A percentile compares a stretch with the other conserved stretches of the same genome.
phyloP scores from a whole-genome alignment of 2,888 invertebrate species.

The Xylota sylvarum region DNA sequence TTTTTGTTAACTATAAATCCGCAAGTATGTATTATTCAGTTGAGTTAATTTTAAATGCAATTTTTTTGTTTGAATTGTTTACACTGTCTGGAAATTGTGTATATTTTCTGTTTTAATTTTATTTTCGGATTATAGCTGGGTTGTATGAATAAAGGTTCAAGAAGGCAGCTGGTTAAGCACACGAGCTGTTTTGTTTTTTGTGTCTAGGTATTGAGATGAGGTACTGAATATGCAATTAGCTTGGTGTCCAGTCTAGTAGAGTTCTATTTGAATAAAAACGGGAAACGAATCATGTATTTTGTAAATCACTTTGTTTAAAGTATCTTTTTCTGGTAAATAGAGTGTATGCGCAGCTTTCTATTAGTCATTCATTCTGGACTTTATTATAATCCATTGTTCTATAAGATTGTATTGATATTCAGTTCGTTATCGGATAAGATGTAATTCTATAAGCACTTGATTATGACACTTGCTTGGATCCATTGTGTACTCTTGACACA shows the following conservation, averaged over 20 bases:
- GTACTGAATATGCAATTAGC: constrained; percentile 23
- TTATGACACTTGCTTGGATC: too few species aligned
- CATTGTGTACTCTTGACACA: too few species aligned
- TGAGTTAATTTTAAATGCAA: constrained; percentile 17
- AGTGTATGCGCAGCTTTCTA: not conserved
- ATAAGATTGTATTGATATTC: too few species aligned
- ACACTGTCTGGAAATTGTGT: not conserved
- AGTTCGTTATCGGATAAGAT: too few species aligned
- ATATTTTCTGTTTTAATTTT: not conserved
- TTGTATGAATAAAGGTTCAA: not conserved
- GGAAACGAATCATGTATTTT: not conserved
- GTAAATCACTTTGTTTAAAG: not conserved
- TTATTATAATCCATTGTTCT: not conserved
- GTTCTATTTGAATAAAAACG: not conserved
- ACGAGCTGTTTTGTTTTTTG: not conserved
- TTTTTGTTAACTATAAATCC: not conserved
- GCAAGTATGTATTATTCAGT: constrained; percentile 38
- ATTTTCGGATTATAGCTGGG: too few species aligned
- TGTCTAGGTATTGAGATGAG: not conserved
- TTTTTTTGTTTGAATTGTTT: not conserved
- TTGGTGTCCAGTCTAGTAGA: not conserved
- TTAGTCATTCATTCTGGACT: not conserved
- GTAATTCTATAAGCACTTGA: too few species aligned
- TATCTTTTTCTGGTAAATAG: not conserved
- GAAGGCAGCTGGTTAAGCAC: not conserved